Percentiles rank a stretch among this genome's conserved stretches.
These are phyloP conservation scores for Atlantisia rogersi DNA, from an alignment of 2,113 vertebrate species.

Conservation along the genomic window DNA sequence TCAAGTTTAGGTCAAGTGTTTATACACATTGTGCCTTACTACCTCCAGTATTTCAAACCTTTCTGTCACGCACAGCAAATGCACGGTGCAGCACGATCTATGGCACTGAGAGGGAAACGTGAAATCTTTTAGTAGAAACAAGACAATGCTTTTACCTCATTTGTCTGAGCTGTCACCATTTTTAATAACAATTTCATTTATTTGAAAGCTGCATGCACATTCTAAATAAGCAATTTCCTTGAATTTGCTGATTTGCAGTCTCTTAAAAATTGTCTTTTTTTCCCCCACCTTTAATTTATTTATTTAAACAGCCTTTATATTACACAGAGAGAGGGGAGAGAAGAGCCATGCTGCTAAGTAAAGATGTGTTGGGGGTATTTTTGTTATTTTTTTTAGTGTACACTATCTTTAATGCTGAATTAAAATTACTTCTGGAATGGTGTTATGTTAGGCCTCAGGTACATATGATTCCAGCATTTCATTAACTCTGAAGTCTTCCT, in stretches of 20 bases:
- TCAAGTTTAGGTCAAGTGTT: conserved; percentile 59
- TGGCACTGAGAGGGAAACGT: neutral
- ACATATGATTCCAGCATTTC: conserved; percentile 65
- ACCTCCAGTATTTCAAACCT: conserved; percentile 18
- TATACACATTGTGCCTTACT: conserved; percentile 38
- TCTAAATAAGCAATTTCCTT: conserved; percentile 2
- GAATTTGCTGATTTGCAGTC: conserved; percentile 49
- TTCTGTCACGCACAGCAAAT: neutral
- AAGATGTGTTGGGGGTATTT: neutral
- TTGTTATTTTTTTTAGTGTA: neutral
- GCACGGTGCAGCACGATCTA: neutral
- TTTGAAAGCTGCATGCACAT: conserved; percentile 9
- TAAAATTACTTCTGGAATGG: conserved; percentile 46
- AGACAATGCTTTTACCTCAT: neutral
- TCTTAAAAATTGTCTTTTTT: neutral
- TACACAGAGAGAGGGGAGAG: neutral
- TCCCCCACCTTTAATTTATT: neutral
- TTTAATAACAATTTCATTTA: conserved; percentile 6
- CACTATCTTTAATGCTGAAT: conserved; percentile 50
- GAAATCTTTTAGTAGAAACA: neutral
- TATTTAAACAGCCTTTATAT: neutral
- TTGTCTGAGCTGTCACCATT: conserved; percentile 28
- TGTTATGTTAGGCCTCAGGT: conserved; percentile 36
- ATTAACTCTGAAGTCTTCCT: conserved; percentile 73
- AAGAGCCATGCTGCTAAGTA: neutral